phyloP scores from a whole-genome alignment of 64 coral and sea anemone genomes.

The Orbicella faveolata region DNA sequence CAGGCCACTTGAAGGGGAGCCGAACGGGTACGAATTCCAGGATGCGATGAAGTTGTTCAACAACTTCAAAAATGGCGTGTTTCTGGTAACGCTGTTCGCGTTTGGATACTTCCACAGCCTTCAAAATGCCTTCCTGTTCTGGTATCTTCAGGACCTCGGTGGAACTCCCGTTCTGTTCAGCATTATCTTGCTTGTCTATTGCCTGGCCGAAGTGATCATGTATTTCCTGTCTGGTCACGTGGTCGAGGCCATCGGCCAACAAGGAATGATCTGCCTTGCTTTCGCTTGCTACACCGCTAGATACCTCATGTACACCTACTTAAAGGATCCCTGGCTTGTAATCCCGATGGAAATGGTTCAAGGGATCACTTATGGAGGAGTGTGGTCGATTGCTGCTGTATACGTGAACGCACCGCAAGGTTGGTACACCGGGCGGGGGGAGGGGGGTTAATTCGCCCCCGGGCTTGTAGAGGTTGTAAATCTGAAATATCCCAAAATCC shows the following conservation, averaged over 20 bases:
- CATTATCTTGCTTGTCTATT: constrained; percentile 65
- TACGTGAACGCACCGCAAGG: constrained; percentile 80
- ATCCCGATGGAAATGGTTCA: constrained; percentile 87
- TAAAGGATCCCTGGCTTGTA: constrained; percentile 76
- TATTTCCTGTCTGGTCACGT: constrained; percentile 67
- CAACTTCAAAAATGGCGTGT: constrained; percentile 71
- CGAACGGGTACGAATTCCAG: constrained; percentile 36
- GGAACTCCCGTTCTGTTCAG: constrained; percentile 77
- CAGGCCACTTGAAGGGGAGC: constrained; percentile 9
- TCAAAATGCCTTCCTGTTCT: constrained; percentile 83
- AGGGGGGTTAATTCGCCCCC: no score
- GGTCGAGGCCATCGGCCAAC: constrained; percentile 66
- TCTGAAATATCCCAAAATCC: no score
- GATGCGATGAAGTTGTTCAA: constrained; percentile 75
- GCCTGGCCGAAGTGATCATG: constrained; percentile 73
- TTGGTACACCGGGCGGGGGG: background rate
- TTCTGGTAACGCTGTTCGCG: constrained; percentile 69
- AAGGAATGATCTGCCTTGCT: constrained; percentile 77
- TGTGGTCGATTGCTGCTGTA: constrained; percentile 84
- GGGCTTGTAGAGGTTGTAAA: no score
- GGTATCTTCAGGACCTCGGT: constrained; percentile 87
- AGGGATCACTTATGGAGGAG: constrained; percentile 79
- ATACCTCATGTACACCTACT: constrained; percentile 82
- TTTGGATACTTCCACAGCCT: constrained; percentile 78
- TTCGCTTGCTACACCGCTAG: constrained; percentile 88